phyloP scores from a whole-genome alignment of 2,113 vertebrate genomes.

The Vireo altiloquus region DNA sequence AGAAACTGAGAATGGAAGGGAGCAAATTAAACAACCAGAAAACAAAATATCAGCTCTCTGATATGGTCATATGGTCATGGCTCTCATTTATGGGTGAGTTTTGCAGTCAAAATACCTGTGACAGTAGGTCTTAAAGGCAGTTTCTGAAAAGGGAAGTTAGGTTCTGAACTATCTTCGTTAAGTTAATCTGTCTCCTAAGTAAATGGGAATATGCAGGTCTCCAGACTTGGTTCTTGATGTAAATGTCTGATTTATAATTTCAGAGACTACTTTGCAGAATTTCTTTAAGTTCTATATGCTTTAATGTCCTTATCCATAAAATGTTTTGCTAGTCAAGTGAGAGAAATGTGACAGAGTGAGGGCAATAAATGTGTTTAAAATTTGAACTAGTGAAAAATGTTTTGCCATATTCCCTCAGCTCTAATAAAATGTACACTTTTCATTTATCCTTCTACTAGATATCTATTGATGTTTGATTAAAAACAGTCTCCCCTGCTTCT shows the following conservation, averaged over 20 bases:
- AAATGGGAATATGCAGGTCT: neutral
- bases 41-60: neutral
- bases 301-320: neutral
- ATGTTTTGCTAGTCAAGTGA: neutral
- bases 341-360: neutral
- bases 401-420: slow-evolving; percentile 24
- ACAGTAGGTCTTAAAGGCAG: neutral
- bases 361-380: slow-evolving; percentile 25
- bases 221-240: neutral
- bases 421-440: slow-evolving; percentile 36
- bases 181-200: neutral
- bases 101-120: neutral
- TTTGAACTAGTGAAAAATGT: slow-evolving; percentile 26
- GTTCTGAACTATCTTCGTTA: neutral
- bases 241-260: neutral
- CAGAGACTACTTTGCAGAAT: neutral
- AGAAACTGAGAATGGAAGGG: neutral
- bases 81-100: too few relatives aligned
- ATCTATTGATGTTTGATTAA: slow-evolving; percentile 63
- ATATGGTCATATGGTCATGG: too few relatives aligned
- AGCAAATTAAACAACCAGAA: neutral
- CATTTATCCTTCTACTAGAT: slow-evolving; percentile 39
- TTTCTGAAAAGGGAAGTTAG: neutral
- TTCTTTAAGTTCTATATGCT: neutral
- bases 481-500: slow-evolving; percentile 10